Evolutionary conservation across 2,113 vertebrate species (phyloP).

Genomic region (Phodopus roborovskii): DNA sequence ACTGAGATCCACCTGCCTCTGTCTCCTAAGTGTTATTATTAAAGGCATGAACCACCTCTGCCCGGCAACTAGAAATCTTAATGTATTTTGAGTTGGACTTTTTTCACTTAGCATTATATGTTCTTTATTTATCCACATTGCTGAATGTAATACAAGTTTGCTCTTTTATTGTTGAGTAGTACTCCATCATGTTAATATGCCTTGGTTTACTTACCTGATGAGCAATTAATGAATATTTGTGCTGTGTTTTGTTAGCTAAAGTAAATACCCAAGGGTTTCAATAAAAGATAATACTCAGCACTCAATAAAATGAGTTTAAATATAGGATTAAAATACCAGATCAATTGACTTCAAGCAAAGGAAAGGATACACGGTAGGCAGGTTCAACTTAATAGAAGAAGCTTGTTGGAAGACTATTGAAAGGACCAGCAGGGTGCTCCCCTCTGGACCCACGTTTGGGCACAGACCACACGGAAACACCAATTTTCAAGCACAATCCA

Average conservation of each 20-base stretch:
- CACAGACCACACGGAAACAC: background rate
- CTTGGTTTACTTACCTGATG: background rate
- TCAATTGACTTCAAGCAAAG: background rate
- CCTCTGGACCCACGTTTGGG: background rate
- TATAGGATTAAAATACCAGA: background rate
- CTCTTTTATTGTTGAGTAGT: background rate
- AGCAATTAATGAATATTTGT: background rate
- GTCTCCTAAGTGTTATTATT: too few relatives aligned
- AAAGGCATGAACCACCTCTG: too few relatives aligned
- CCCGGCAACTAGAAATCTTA: background rate
- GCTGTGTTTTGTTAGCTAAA: background rate
- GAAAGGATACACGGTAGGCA: background rate
- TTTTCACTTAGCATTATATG: background rate
- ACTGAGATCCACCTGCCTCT: too few relatives aligned
- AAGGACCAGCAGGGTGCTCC: background rate
- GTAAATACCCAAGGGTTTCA: background rate
- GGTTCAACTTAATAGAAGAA: background rate
- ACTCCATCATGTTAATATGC: background rate
- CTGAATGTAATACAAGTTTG: background rate
- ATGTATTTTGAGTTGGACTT: background rate
- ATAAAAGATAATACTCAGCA: background rate
- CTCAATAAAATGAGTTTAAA: background rate
- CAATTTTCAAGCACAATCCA: background rate
- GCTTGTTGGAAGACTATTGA: background rate
- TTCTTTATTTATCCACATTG: background rate